Evolutionary conservation across 2,113 vertebrate genomes (phyloP).

Genomic region (Pterocles burchelli): DNA sequence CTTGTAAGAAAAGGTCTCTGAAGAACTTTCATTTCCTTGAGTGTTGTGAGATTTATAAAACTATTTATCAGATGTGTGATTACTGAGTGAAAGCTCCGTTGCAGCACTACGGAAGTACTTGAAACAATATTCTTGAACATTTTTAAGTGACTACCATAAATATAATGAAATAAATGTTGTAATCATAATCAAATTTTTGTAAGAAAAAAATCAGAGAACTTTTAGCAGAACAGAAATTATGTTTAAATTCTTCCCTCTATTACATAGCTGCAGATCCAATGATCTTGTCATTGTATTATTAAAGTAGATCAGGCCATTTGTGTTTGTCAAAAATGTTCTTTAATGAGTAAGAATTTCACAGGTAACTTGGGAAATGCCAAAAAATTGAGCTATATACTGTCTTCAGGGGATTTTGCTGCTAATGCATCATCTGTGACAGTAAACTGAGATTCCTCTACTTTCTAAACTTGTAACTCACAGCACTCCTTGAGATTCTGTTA

Average conservation of each 20-base stretch:
- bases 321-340: background rate
- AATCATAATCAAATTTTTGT: background rate
- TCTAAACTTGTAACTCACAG: background rate
- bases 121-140: background rate
- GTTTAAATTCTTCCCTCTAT: background rate
- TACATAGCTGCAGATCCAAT: background rate
- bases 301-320: background rate
- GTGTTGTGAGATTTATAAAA: background rate
- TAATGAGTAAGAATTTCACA: background rate
- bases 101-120: background rate
- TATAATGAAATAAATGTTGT: background rate
- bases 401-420: background rate
- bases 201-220: background rate
- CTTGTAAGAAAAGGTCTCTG: background rate
- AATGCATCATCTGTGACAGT: background rate
- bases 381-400: background rate
- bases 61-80: background rate
- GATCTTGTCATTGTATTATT: fast-evolving
- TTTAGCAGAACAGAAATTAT: background rate
- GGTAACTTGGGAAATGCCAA: background rate
- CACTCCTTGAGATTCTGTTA: background rate
- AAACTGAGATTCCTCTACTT: background rate
- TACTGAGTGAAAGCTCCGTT: background rate
- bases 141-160: background rate
- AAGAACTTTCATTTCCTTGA: conserved; percentile 1